Percentiles rank a stretch among this genome's conserved stretches.
Conservation (phyloP, 2,113 vertebrate species). For the Phrynocephalus versicolor region DNA sequence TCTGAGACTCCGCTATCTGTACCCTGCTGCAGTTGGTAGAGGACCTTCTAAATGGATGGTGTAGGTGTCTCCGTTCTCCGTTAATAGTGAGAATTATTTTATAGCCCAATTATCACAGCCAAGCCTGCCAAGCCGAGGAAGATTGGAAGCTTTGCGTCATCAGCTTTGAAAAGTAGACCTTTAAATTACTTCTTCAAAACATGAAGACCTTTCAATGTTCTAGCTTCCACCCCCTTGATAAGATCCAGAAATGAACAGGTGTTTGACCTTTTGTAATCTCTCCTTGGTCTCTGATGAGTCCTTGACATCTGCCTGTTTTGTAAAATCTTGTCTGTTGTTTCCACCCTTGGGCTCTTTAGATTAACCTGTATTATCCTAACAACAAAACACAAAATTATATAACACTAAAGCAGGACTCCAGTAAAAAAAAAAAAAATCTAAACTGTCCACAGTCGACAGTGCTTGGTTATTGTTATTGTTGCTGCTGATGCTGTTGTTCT, state of each 20-base stretch:
- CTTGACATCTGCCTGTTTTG: background rate
- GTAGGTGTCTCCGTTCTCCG: conserved; percentile 18
- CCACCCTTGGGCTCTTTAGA: background rate
- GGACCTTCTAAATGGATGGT: conserved; percentile 19
- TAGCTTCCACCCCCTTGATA: background rate
- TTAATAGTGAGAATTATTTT: conserved; percentile 21
- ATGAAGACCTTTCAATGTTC: background rate
- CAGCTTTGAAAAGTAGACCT: conserved; percentile 5
- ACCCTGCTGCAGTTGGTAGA: background rate
- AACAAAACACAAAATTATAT: conserved; percentile 16
- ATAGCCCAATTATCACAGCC: conserved; percentile 14
- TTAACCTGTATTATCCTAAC: background rate
- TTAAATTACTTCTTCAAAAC: background rate
- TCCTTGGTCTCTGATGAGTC: background rate
- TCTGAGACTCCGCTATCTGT: background rate
- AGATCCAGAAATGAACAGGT: conserved; percentile 18
- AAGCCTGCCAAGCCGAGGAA: background rate
- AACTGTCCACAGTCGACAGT: background rate
- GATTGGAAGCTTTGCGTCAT: background rate
- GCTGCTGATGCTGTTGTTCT: too few species aligned
- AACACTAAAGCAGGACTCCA: conserved; percentile 1
- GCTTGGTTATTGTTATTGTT: background rate
- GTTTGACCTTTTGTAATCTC: background rate
- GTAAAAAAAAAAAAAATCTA: conserved; percentile 12
- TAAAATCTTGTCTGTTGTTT: background rate